Evolutionary conservation across 2,797 vertebrate species (phyloP).

Genomic region (Clarias fuscus): DNA sequence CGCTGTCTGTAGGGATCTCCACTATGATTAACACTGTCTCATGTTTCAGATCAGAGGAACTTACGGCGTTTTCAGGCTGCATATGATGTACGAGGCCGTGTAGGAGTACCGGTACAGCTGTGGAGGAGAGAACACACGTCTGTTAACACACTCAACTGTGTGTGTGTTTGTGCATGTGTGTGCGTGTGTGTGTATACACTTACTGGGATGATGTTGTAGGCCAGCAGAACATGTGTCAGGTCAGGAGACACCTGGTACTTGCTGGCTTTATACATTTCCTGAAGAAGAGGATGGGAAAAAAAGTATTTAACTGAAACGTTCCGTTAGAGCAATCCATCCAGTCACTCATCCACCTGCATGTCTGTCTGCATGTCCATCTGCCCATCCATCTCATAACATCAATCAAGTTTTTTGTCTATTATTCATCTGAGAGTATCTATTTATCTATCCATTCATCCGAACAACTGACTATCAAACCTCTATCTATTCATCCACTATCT

Average conservation of each 20-base stretch:
- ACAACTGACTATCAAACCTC: too few species aligned
- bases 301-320: neutral
- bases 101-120: constrained; percentile 92
- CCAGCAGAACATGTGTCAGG: constrained; percentile 85
- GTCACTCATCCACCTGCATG: too few species aligned
- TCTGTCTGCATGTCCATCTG: neutral
- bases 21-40: neutral
- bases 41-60: constrained; percentile 50
- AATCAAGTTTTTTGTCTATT: too few species aligned
- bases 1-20: neutral
- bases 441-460: too few species aligned
- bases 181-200: constrained; percentile 60
- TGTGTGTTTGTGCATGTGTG: neutral
- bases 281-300: neutral
- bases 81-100: constrained; percentile 89
- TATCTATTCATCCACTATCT: too few species aligned
- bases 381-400: neutral
- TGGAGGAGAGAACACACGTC: constrained; percentile 19
- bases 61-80: constrained; percentile 94
- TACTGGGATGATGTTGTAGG: constrained; percentile 88
- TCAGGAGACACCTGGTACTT: constrained; percentile 92
- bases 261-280: constrained; percentile 85
- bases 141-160: neutral
- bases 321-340: neutral
- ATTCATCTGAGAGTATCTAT: too few species aligned